Evolutionary conservation across 1,140 invertebrate species (phyloP).

Genomic region (Drosophila sturtevanti): DNA sequence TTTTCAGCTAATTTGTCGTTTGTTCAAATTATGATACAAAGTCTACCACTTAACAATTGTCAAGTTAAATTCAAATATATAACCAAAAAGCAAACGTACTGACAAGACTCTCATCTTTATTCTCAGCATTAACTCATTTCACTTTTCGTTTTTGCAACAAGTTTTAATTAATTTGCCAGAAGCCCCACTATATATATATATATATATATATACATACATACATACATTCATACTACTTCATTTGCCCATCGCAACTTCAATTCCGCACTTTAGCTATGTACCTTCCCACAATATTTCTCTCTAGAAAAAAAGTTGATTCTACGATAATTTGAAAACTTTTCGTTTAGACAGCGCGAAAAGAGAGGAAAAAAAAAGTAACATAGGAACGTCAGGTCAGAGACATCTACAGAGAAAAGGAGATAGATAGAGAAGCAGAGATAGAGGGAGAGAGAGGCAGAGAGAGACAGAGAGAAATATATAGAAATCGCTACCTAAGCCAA

Average conservation of each 20-base stretch:
- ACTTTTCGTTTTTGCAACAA: slow-evolving; percentile 67
- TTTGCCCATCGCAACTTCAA: slow-evolving; percentile 5
- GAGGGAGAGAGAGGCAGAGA: slow-evolving; percentile 21
- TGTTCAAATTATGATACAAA: slow-evolving; percentile 76
- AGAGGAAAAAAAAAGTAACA: slow-evolving; percentile 25
- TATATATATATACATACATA: too few relatives aligned
- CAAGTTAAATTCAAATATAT: slow-evolving; percentile 16
- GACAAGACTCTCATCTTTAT: not conserved
- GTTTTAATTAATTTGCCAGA: slow-evolving; percentile 79
- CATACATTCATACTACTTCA: slow-evolving; percentile 22
- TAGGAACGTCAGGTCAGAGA: slow-evolving; percentile 1
- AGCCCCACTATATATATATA: slow-evolving; percentile 49
- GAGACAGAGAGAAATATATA: not conserved
- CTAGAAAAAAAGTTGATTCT: slow-evolving; percentile 69
- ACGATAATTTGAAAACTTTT: slow-evolving; percentile 81
- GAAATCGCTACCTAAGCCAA: slow-evolving; percentile 54
- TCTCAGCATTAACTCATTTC: slow-evolving; percentile 37
- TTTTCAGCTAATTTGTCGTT: slow-evolving; percentile 74
- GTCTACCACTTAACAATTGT: slow-evolving; percentile 55
- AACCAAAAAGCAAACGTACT: not conserved
- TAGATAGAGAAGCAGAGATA: slow-evolving; percentile 17
- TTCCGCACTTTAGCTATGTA: slow-evolving; percentile 1
- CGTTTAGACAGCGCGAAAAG: slow-evolving; percentile 70
- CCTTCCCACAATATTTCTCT: slow-evolving; percentile 52
- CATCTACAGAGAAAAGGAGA: slow-evolving; percentile 8